A percentile compares a stretch with the other conserved stretches of the same genome.
Conservation (phyloP, 1,140 invertebrate genomes). For the Dermatophagoides farinae region DNA sequence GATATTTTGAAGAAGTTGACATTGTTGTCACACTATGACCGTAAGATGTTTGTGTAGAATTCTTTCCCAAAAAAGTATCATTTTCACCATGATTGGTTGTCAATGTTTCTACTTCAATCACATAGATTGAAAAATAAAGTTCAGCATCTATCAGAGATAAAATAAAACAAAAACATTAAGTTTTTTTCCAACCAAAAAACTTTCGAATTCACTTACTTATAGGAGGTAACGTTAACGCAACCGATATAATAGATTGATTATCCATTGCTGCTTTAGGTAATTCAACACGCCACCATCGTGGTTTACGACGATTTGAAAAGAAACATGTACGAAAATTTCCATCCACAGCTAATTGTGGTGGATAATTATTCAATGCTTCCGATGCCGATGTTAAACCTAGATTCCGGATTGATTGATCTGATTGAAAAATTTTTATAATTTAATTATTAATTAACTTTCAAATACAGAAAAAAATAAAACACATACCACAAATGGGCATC, state of each 20-base stretch:
- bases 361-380: conserved; percentile 23
- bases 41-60: neutral
- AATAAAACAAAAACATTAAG: neutral
- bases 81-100: neutral
- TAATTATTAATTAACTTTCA: neutral
- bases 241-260: conserved; percentile 21
- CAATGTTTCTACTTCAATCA: neutral
- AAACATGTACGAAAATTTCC: conserved; percentile 23
- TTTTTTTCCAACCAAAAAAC: neutral
- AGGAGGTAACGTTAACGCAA: conserved; percentile 25
- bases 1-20: conserved; percentile 13
- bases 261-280: conserved; percentile 15
- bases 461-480: neutral
- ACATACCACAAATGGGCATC: conserved; percentile 20
- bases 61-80: neutral
- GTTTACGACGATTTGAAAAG: conserved; percentile 22
- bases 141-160: conserved; percentile 1
- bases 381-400: conserved; percentile 20
- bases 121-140: conserved; percentile 14
- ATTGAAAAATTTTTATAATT: neutral
- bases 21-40: conserved; percentile 6
- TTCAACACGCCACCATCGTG: conserved; percentile 26
- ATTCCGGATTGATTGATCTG: conserved; percentile 20
- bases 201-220: conserved; percentile 15
- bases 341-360: conserved; percentile 23